These are phyloP conservation scores for Paragorgia papillata DNA, from an alignment of 92 coral and sea anemone species.

Conservation along the genomic window DNA sequence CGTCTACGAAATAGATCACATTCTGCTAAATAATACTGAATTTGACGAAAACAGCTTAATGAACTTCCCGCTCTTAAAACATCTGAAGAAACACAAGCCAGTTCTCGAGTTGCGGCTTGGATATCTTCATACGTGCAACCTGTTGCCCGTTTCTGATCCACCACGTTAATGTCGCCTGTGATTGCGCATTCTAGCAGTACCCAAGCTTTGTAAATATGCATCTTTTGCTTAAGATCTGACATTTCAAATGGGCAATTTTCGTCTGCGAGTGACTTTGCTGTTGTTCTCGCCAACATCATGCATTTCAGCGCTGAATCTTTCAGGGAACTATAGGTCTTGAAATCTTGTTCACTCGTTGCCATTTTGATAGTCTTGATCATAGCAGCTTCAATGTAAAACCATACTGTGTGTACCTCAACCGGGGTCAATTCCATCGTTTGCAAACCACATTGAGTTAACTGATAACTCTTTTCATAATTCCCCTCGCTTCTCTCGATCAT, in stretches of 20 bases:
- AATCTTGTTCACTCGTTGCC: constrained; percentile 5
- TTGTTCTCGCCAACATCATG: not conserved
- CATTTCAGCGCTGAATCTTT: not conserved
- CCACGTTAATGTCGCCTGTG: not conserved
- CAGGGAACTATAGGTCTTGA: not conserved
- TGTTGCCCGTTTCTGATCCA: too few relatives aligned
- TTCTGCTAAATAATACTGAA: not conserved
- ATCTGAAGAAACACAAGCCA: not conserved
- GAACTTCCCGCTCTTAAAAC: not conserved
- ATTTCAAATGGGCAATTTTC: too few relatives aligned
- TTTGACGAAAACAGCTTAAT: not conserved
- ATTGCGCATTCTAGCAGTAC: not conserved
- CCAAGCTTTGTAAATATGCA: not conserved
- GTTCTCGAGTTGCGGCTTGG: not conserved
- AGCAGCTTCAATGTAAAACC: constrained; percentile 49
- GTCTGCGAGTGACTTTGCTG: not conserved
- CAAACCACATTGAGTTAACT: constrained; percentile 31
- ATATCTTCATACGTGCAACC: not conserved
- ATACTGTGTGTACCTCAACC: constrained; percentile 31
- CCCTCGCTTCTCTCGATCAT: constrained; percentile 44
- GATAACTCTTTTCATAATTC: constrained; percentile 38
- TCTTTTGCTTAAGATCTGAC: not conserved
- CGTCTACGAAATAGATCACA: not conserved
- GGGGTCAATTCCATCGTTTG: constrained; percentile 32
- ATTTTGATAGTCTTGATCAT: constrained; percentile 38